Evolutionary conservation across 64 coral and sea anemone genomes (phyloP).

Genomic region (Orbicella faveolata): DNA sequence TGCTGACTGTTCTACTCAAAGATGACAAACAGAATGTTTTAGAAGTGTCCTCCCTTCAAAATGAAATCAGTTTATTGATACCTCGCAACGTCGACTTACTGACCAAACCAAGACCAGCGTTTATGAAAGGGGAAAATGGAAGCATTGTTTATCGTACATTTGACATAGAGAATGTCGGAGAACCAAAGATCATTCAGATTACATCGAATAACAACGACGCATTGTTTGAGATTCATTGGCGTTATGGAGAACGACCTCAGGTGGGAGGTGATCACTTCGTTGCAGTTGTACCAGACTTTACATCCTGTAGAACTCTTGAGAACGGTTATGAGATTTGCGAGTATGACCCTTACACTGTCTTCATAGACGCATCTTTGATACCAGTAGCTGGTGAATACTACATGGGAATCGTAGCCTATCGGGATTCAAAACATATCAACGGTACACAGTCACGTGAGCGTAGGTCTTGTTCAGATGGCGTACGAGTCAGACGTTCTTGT

Average conservation of each 20-base stretch:
- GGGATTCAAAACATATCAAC: neutral
- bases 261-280: constrained; percentile 8
- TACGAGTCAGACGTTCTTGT: constrained; percentile 62
- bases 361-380: constrained; percentile 27
- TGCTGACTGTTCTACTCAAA: constrained; percentile 35
- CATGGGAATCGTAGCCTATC: constrained; percentile 43
- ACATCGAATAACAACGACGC: neutral
- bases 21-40: constrained; percentile 15
- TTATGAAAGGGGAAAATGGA: constrained; percentile 46
- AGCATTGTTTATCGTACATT: constrained; percentile 62
- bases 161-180: constrained; percentile 39
- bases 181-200: constrained; percentile 17
- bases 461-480: constrained; percentile 42
- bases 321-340: constrained; percentile 7
- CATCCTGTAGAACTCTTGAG: constrained; percentile 20
- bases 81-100: neutral
- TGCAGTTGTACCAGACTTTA: constrained; percentile 65
- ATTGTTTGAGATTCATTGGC: constrained; percentile 60
- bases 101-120: constrained; percentile 23
- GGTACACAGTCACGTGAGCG: constrained; percentile 4
- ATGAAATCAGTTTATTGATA: constrained; percentile 30
- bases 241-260: constrained; percentile 38
- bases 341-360: constrained; percentile 49
- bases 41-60: constrained; percentile 17
- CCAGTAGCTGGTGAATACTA: constrained; percentile 52